Percentiles rank a stretch among this genome's conserved stretches.
These are phyloP conservation scores for Pollenia amentaria DNA, from an alignment of 2,888 invertebrate genomes.

Conservation along the genomic window DNA sequence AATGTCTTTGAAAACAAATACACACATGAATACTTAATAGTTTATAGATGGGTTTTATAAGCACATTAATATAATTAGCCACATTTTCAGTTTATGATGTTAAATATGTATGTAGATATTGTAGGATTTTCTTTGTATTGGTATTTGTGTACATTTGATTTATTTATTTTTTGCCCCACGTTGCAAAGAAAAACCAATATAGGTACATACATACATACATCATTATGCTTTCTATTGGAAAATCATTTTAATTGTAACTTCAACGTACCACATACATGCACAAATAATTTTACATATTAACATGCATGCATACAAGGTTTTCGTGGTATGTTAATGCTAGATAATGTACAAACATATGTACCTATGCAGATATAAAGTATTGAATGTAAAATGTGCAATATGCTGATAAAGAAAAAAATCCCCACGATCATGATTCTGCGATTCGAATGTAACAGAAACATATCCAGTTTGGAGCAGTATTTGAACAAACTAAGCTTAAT, in stretches of 20 bases:
- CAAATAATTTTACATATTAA: slow-evolving; percentile 21
- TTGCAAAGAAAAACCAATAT: slow-evolving; percentile 15
- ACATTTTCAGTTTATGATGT: slow-evolving; percentile 26
- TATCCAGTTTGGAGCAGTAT: slow-evolving; percentile 34
- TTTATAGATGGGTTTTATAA: slow-evolving; percentile 34
- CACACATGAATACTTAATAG: slow-evolving; percentile 18
- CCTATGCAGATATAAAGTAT: background rate
- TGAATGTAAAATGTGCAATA: background rate
- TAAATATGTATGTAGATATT: background rate
- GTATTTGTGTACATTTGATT: background rate
- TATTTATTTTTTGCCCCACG: background rate
- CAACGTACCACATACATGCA: slow-evolving; percentile 6
- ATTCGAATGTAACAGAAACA: slow-evolving; percentile 14
- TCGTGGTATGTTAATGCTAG: slow-evolving; percentile 5
- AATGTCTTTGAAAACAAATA: slow-evolving; percentile 31
- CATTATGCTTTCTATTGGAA: slow-evolving; percentile 23
- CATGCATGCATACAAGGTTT: slow-evolving; percentile 1
- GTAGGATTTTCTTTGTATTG: slow-evolving; percentile 24
- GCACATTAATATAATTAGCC: slow-evolving; percentile 51
- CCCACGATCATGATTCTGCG: slow-evolving; percentile 29
- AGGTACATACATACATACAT: background rate
- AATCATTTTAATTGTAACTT: background rate
- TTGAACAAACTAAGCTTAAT: background rate
- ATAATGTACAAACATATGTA: slow-evolving; percentile 6
- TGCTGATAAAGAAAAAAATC: background rate